phyloP scores from a whole-genome alignment of 2,113 vertebrate genomes.

The Perca schrenkii region DNA sequence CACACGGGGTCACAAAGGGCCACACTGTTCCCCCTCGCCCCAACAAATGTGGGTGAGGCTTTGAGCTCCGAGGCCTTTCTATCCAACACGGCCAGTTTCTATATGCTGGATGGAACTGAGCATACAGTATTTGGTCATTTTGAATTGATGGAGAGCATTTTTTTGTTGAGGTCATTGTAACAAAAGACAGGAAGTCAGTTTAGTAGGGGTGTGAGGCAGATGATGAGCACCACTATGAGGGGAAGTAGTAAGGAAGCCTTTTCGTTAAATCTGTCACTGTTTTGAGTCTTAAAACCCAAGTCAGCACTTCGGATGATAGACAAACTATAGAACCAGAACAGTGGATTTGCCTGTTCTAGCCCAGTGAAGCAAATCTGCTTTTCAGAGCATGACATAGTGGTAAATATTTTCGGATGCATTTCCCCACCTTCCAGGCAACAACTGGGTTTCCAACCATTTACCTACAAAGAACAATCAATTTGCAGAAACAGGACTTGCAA shows the following conservation, averaged over 20 bases:
- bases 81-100: conserved; percentile 41
- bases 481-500: neutral
- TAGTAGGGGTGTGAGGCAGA: conserved; percentile 2
- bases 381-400: neutral
- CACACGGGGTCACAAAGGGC: conserved; percentile 78
- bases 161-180: conserved; percentile 16
- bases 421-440: neutral
- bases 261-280: neutral
- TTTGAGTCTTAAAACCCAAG: neutral
- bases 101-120: conserved; percentile 62
- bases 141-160: conserved; percentile 55
- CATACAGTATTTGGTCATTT: conserved; percentile 54
- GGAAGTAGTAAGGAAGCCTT: neutral
- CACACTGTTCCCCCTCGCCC: conserved; percentile 72
- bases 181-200: conserved; percentile 38
- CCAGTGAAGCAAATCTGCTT: neutral
- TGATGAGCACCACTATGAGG: neutral
- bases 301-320: neutral
- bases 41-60: conserved; percentile 75
- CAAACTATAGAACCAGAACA: neutral
- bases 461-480: neutral
- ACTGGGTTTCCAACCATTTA: neutral
- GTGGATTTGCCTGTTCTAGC: neutral
- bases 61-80: conserved; percentile 65
- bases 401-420: neutral